Conservation (phyloP, 2,888 invertebrate genomes). For the Halictus quadricinctus region DNA sequence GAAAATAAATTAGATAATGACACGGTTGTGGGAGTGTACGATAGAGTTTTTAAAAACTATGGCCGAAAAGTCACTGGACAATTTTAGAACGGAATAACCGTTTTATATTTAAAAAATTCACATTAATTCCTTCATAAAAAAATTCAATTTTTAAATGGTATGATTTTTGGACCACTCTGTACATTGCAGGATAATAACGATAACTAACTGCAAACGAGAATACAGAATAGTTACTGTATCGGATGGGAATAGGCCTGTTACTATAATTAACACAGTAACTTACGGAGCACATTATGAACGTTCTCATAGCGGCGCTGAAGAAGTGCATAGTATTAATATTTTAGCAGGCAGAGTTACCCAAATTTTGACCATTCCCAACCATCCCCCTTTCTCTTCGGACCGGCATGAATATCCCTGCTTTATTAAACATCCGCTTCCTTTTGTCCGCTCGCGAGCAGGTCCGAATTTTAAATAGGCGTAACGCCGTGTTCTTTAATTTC, state of each 20-base stretch:
- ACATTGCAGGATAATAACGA: too few species aligned
- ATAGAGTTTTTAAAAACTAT: too few species aligned
- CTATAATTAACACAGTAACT: background rate
- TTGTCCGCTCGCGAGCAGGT: background rate
- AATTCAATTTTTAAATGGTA: too few species aligned
- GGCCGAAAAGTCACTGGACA: too few species aligned
- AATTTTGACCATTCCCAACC: background rate
- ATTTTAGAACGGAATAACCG: too few species aligned
- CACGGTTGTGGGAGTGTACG: too few species aligned
- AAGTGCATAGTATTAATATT: background rate
- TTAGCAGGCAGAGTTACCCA: background rate
- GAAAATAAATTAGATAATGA: too few species aligned
- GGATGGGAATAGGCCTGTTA: background rate
- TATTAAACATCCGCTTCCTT: background rate
- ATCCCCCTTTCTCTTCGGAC: background rate
- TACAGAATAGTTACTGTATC: background rate
- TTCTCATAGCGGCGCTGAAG: background rate
- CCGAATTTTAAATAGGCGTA: background rate
- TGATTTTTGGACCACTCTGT: too few species aligned
- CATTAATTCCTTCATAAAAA: too few species aligned
- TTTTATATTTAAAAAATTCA: too few species aligned
- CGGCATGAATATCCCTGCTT: background rate
- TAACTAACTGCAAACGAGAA: background rate
- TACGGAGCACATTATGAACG: background rate
- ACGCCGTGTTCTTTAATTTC: slow-evolving; percentile 28